These are phyloP conservation scores for Ephestia elutella DNA, from an alignment of 1,140 invertebrate species.

Conservation along the genomic window DNA sequence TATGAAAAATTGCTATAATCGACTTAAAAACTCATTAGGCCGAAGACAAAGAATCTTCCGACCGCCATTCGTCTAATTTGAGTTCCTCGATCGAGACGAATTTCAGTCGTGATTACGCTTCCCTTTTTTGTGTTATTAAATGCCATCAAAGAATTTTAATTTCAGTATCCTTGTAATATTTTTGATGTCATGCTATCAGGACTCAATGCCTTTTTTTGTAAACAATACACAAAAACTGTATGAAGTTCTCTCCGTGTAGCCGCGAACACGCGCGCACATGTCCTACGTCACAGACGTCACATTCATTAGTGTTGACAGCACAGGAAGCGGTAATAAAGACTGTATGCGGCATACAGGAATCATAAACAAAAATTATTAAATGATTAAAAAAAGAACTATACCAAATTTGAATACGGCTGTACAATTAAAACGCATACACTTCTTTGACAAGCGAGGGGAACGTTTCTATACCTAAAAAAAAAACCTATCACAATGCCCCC, in stretches of 20 bases:
- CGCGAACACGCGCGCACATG: constrained; percentile 31
- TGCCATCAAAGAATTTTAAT: constrained; percentile 42
- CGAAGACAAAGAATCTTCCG: constrained; percentile 64
- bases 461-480: constrained; percentile 35
- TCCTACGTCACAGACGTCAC: constrained; percentile 47
- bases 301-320: constrained; percentile 59
- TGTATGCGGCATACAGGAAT: constrained; percentile 38
- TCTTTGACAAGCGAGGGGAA: constrained; percentile 25
- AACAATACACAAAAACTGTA: not conserved
- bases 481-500: constrained; percentile 46
- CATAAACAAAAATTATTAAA: constrained; percentile 63
- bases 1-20: constrained; percentile 74
- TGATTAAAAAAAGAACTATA: constrained; percentile 45
- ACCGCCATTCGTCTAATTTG: constrained; percentile 65
- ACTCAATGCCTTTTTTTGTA: constrained; percentile 8
- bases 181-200: constrained; percentile 15
- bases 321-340: constrained; percentile 58
- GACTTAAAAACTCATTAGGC: constrained; percentile 74
- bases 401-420: constrained; percentile 58
- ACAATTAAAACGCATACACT: constrained; percentile 36
- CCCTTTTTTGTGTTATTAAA: constrained; percentile 52
- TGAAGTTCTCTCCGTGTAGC: not conserved
- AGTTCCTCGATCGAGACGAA: constrained; percentile 63
- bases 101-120: constrained; percentile 53
- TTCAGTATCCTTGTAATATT: constrained; percentile 20